A percentile compares a stretch with the other conserved stretches of the same genome.
Evolutionary conservation across 1,140 invertebrate genomes (phyloP).

Genomic region (Papilio machaon): DNA sequence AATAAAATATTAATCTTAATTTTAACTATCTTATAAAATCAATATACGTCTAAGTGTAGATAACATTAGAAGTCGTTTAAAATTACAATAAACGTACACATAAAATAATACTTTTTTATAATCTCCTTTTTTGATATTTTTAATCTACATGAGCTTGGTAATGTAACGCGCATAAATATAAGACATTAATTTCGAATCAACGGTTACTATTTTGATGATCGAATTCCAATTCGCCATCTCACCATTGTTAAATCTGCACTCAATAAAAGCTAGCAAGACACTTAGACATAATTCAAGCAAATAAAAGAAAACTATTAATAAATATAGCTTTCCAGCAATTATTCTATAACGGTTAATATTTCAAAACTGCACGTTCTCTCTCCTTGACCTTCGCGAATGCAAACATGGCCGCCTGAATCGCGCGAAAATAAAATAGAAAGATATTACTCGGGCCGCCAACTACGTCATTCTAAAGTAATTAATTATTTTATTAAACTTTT

Average conservation of each 20-base stretch:
- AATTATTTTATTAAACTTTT: background rate
- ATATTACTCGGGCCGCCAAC: slow-evolving; percentile 15
- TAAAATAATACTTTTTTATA: no score
- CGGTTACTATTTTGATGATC: background rate
- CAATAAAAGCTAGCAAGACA: background rate
- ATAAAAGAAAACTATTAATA: background rate
- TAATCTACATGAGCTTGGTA: no score
- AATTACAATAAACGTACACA: no score
- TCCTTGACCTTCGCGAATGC: slow-evolving; percentile 30
- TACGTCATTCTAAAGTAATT: slow-evolving; percentile 7
- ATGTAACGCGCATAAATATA: no score
- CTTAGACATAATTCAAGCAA: background rate
- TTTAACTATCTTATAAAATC: background rate
- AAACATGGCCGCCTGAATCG: slow-evolving; percentile 14
- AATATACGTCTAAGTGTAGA: no score
- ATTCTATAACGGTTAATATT: background rate
- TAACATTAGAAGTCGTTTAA: no score
- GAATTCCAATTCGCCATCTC: background rate
- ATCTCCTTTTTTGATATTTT: no score
- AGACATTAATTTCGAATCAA: no score
- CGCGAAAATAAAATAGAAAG: slow-evolving; percentile 31
- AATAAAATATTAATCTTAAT: background rate
- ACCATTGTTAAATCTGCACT: background rate
- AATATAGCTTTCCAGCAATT: background rate
- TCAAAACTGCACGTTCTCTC: slow-evolving; percentile 18